Evolutionary conservation across 2,888 invertebrate species (phyloP).

Genomic region (Digitonthophagus gazella): DNA sequence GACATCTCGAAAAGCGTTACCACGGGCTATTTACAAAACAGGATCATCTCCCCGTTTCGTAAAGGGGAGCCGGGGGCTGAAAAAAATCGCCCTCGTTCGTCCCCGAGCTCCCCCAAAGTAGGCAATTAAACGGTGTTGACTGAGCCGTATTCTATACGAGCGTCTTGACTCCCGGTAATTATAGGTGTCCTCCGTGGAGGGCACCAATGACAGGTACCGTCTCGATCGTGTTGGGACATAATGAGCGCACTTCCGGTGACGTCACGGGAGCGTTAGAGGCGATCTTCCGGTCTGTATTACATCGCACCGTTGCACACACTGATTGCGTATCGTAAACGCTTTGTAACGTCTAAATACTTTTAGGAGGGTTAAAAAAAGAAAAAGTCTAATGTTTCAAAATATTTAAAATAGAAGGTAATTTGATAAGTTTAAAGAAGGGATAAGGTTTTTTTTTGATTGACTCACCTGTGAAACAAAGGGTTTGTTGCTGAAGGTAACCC

Average conservation of each 20-base stretch:
- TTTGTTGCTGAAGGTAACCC: constrained; percentile 47
- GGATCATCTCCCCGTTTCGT: background rate
- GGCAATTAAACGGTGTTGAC: constrained; percentile 13
- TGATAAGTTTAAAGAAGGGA: too few species aligned
- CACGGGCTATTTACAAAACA: background rate
- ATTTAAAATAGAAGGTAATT: too few species aligned
- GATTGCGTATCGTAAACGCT: constrained; percentile 32
- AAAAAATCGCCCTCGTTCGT: background rate
- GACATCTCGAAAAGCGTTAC: background rate
- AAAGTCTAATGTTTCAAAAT: background rate
- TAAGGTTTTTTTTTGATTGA: background rate
- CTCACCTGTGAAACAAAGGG: constrained; percentile 45
- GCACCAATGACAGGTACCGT: constrained; percentile 23
- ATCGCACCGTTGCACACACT: constrained; percentile 39
- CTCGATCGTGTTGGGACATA: constrained; percentile 27
- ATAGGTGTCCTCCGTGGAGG: constrained; percentile 9
- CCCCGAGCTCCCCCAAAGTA: background rate
- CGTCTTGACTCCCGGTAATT: constrained; percentile 7
- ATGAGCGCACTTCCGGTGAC: constrained; percentile 39
- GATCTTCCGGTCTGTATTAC: constrained; percentile 45
- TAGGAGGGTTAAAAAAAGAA: background rate
- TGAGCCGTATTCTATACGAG: background rate
- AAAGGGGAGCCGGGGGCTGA: background rate
- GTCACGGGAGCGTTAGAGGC: constrained; percentile 32
- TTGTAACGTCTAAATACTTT: background rate